Conservation (phyloP, 2,113 vertebrate species). For the Oriolus oriolus region DNA sequence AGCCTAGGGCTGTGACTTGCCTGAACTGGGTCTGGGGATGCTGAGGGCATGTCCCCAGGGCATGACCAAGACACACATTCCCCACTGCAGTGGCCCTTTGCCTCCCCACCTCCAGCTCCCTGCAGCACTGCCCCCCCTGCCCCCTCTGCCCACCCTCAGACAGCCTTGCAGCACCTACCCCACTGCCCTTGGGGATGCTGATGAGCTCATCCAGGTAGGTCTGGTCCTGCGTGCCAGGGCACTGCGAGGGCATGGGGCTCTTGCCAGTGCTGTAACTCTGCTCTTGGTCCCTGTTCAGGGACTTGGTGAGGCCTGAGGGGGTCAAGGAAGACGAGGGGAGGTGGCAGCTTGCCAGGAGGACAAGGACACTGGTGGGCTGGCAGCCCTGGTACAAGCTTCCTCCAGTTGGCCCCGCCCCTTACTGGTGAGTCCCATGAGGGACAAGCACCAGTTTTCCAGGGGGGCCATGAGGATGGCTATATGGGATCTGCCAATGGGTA, state of each 20-base stretch:
- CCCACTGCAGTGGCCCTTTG: background rate
- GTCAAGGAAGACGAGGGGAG: background rate
- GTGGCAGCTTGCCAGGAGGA: background rate
- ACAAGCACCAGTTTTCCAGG: background rate
- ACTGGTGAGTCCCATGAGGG: background rate
- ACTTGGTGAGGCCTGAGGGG: background rate
- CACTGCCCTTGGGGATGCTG: background rate
- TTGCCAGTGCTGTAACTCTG: background rate
- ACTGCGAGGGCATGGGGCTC: rapidly evolving
- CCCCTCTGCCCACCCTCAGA: background rate
- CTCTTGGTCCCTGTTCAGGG: background rate
- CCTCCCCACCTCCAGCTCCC: background rate
- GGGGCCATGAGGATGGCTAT: rapidly evolving
- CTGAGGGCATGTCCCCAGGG: background rate
- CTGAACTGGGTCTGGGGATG: background rate
- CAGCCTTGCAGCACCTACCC: background rate
- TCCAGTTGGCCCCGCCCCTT: background rate
- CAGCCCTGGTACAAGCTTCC: background rate
- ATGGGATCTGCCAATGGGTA: background rate
- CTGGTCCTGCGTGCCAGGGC: background rate
- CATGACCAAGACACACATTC: background rate
- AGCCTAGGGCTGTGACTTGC: background rate
- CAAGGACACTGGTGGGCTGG: background rate
- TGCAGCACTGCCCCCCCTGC: rapidly evolving
- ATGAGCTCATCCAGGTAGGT: conserved; percentile 23